phyloP scores from a whole-genome alignment of 2,888 invertebrate genomes.

The Loripinus fragilis region DNA sequence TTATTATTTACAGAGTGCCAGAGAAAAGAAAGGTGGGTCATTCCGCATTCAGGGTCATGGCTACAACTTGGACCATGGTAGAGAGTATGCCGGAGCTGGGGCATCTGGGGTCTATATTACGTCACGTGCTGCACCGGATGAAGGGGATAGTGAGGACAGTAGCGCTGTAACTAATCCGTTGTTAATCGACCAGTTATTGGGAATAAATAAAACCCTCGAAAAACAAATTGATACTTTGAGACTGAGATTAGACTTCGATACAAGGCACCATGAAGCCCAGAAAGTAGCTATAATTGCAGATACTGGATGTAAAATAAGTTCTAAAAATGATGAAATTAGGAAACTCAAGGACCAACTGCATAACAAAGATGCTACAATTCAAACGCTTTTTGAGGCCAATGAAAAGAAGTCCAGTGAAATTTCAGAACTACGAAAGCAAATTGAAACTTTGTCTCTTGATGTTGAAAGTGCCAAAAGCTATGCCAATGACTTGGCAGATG shows the following conservation, averaged over 20 bases:
- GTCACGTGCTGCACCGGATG: constrained; percentile 42
- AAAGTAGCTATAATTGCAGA: constrained; percentile 51
- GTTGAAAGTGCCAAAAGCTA: constrained; percentile 62
- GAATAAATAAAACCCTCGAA: constrained; percentile 67
- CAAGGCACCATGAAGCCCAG: constrained; percentile 61
- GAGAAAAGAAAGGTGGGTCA: constrained; percentile 38
- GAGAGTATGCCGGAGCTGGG: constrained; percentile 47
- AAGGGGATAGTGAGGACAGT: constrained; percentile 33
- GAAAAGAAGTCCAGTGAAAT: constrained; percentile 60
- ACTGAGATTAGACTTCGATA: constrained; percentile 65
- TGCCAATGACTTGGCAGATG: constrained; percentile 64
- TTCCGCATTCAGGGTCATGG: constrained; percentile 60
- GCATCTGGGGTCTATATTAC: constrained; percentile 38
- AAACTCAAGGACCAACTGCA: constrained; percentile 52
- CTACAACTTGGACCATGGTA: constrained; percentile 35
- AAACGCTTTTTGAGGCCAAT: constrained; percentile 60
- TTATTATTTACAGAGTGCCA: constrained; percentile 45
- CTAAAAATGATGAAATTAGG: constrained; percentile 51
- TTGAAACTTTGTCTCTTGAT: constrained; percentile 63
- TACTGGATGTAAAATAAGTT: constrained; percentile 57
- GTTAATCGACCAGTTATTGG: constrained; percentile 61
- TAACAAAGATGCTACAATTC: constrained; percentile 52
- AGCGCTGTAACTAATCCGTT: constrained; percentile 34
- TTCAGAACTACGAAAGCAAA: constrained; percentile 54
- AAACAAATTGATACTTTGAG: constrained; percentile 71